Evolutionary conservation across 1,140 invertebrate genomes (phyloP).

Genomic region (Bombyx mandarina): DNA sequence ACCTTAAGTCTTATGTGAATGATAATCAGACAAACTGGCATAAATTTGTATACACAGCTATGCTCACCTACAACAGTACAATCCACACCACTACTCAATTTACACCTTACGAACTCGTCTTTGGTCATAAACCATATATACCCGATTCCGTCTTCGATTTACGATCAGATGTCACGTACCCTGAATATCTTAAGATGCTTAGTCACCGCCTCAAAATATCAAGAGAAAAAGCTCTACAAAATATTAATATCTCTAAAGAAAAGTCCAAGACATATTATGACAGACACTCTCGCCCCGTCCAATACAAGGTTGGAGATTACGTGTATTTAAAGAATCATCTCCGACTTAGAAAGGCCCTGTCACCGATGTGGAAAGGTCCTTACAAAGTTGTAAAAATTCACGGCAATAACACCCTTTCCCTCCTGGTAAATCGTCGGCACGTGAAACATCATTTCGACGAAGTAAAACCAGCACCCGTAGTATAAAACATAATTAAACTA

Average conservation of each 20-base stretch:
- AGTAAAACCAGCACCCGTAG: too few species aligned
- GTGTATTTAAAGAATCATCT: slow-evolving; percentile 17
- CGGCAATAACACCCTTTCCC: too few species aligned
- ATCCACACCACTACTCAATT: too few species aligned
- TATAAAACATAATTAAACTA: too few species aligned
- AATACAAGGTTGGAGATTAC: slow-evolving; percentile 13
- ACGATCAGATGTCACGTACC: not conserved
- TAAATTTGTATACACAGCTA: too few species aligned
- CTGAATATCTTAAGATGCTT: slow-evolving; percentile 9
- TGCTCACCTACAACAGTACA: too few species aligned
- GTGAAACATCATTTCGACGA: too few species aligned
- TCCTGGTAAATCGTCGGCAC: too few species aligned
- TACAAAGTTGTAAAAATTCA: too few species aligned
- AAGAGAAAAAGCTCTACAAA: slow-evolving; percentile 8
- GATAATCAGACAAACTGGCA: slow-evolving; percentile 11
- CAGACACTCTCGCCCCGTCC: not conserved
- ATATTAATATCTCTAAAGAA: slow-evolving; percentile 10
- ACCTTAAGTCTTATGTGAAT: slow-evolving; percentile 7
- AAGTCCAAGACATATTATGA: slow-evolving; percentile 12
- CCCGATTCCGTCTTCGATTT: slow-evolving; percentile 1
- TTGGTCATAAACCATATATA: too few species aligned
- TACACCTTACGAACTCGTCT: too few species aligned
- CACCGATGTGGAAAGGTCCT: too few species aligned
- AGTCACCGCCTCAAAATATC: slow-evolving; percentile 7
- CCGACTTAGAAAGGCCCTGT: slow-evolving; percentile 11